Base-by-base conservation (phyloP, 2,888 invertebrate species). In the Drosophila koepferae region DNA sequence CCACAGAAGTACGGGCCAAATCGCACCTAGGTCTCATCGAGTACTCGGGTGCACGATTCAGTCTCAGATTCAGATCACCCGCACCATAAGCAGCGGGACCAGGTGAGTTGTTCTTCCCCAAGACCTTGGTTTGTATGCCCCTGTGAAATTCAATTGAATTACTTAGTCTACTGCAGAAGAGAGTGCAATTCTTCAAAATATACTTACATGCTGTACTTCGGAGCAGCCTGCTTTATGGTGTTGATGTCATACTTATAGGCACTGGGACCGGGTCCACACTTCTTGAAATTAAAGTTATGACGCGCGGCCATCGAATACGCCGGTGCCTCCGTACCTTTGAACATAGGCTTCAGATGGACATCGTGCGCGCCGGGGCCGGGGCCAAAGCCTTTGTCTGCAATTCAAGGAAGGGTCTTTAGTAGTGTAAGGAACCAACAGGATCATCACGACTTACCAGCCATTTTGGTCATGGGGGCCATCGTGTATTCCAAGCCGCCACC, bases 231-330 rank as follows among this genome's bases (percentile, higher is more conserved):
- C 43, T 86, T 92, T 1, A 90, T 79, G 0, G 81, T 55, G 23
- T 75, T 65, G 1, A 91, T 66, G 20, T 89, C 82, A 63, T 88
- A 81, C 28, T 71, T 82, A 72, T 93, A 93, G 0, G 82, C 82
- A 78, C 92, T 93, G 9, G 93, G 92, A 8, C 90, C 92, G 3
- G 93, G 93, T 40, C 76, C 81, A 9, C 41, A 68, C 3, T 81
- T 83, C 60, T 90, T 91, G 31, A 62, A 81, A 16, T 41, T 53
- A n/a, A 59, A 74, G 3, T 70, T 70, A 28, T 86, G 79, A 38
- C 94, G 93, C 7, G 90, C 85, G 34, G 94, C 94, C 88, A 95
- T 93, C 3, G 94, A 94, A 82, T 94, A 95, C 8, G 94, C 94
- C 0, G 95, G 92, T 1, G 93, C 86, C 54, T 81, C 80, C 0